Percentiles rank a stretch among this genome's conserved stretches.
Conservation (phyloP, 1,140 invertebrate genomes). For the Leptoteleia sp. region DNA sequence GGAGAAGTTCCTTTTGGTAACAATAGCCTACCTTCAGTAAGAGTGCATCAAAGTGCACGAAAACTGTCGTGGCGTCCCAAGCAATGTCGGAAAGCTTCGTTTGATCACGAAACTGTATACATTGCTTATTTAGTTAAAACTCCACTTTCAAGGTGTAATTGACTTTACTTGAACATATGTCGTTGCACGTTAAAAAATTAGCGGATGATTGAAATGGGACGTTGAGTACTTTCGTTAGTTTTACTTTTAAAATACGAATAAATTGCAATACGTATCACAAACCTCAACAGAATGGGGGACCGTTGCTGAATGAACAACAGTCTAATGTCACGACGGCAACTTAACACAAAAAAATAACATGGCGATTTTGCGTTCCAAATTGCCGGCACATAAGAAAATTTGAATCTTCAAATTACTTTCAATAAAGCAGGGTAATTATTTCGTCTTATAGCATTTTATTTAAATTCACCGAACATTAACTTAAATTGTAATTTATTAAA, state of each 20-base stretch:
- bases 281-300: slow-evolving; percentile 6
- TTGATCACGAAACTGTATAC: slow-evolving; percentile 28
- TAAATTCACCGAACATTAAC: too few species aligned
- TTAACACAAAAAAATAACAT: slow-evolving; percentile 13
- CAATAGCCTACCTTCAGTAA: slow-evolving; percentile 31
- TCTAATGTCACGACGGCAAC: slow-evolving; percentile 12
- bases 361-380: slow-evolving; percentile 13
- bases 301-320: slow-evolving; percentile 3
- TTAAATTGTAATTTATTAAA: too few species aligned
- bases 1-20: neutral
- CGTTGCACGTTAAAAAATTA: neutral
- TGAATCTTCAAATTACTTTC: neutral
- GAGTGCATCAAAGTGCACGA: slow-evolving; percentile 1
- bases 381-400: neutral
- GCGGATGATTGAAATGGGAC: neutral
- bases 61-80: slow-evolving; percentile 46
- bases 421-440: too few species aligned
- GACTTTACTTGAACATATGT: neutral
- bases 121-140: slow-evolving; percentile 23
- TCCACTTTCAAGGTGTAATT: neutral
- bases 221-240: too few species aligned
- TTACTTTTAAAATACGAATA: too few species aligned
- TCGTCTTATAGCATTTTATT: too few species aligned
- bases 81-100: slow-evolving; percentile 35
- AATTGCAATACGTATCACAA: neutral